Percentiles rank a stretch among this genome's conserved stretches.
Conservation (phyloP, 64 coral and sea anemone genomes). For the Trachythela sp. region DNA sequence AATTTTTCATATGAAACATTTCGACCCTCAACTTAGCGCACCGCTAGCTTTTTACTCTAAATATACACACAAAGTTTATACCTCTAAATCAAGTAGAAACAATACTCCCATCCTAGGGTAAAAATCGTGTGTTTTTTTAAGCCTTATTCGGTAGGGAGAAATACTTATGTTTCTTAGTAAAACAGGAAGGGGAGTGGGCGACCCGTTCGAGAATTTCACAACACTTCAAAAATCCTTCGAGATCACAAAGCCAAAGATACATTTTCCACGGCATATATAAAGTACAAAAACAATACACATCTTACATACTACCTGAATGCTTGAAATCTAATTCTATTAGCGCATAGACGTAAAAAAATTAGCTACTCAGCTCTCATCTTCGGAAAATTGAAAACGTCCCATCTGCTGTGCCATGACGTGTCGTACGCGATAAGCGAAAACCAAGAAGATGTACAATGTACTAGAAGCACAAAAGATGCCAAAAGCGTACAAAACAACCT, state of each 20-base stretch:
- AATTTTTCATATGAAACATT: too few relatives aligned
- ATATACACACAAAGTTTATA: neutral
- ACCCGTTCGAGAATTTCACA: neutral
- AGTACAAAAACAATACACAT: neutral
- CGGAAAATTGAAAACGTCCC: too few relatives aligned
- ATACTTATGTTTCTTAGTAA: neutral
- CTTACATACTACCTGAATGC: too few relatives aligned
- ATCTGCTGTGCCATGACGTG: neutral
- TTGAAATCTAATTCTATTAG: too few relatives aligned
- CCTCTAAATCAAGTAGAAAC: neutral
- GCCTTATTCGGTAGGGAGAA: neutral
- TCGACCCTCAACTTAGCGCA: too few relatives aligned
- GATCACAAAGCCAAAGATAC: neutral
- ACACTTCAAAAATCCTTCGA: neutral
- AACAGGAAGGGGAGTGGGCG: neutral
- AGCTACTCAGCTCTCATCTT: too few relatives aligned
- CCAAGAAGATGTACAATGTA: neutral
- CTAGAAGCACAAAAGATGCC: neutral
- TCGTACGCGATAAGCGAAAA: neutral
- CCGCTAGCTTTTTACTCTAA: too few relatives aligned
- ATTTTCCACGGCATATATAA: neutral
- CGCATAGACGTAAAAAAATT: too few relatives aligned
- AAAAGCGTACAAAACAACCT: neutral
- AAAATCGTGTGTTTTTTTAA: neutral
- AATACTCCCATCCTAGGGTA: neutral